Percentiles rank a stretch among this genome's conserved stretches.
Evolutionary conservation across 1,140 invertebrate genomes (phyloP).

Genomic region (Diabrotica virgifera): DNA sequence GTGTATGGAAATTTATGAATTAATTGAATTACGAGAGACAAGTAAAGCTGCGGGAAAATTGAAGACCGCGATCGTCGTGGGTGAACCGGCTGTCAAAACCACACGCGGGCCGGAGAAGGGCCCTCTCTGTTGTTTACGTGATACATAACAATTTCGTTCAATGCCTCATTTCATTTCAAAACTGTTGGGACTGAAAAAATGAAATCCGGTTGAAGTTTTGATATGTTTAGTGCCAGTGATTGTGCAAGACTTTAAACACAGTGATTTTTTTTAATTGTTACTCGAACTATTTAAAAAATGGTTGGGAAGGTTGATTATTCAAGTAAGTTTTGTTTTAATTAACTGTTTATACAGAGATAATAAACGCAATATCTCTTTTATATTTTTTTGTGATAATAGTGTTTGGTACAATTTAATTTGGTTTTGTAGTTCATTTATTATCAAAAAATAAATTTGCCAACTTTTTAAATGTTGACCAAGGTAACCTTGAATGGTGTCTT

Average conservation of each 20-base stretch:
- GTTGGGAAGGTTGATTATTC: conserved; percentile 17
- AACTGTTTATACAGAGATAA: too few species aligned
- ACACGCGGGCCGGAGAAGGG: background rate
- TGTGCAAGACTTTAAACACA: too few species aligned
- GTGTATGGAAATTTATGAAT: background rate
- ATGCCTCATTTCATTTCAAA: too few species aligned
- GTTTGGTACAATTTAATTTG: too few species aligned
- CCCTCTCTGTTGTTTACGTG: background rate
- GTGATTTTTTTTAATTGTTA: too few species aligned
- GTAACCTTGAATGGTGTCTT: too few species aligned
- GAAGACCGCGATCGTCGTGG: background rate
- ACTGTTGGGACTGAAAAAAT: too few species aligned
- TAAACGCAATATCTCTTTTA: too few species aligned
- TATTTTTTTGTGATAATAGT: too few species aligned
- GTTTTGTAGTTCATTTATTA: background rate
- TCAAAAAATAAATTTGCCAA: background rate
- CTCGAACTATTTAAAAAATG: background rate
- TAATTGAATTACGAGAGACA: background rate
- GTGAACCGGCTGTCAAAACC: conserved; percentile 5
- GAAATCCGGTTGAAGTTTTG: background rate
- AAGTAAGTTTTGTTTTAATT: conserved; percentile 14
- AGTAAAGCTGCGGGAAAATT: background rate
- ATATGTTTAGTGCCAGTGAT: background rate
- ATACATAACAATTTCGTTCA: background rate
- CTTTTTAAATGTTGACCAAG: too few species aligned